These are phyloP conservation scores for Mesorhabditis spiculigera DNA, from an alignment of 2,888 invertebrate genomes.

Conservation along the genomic window DNA sequence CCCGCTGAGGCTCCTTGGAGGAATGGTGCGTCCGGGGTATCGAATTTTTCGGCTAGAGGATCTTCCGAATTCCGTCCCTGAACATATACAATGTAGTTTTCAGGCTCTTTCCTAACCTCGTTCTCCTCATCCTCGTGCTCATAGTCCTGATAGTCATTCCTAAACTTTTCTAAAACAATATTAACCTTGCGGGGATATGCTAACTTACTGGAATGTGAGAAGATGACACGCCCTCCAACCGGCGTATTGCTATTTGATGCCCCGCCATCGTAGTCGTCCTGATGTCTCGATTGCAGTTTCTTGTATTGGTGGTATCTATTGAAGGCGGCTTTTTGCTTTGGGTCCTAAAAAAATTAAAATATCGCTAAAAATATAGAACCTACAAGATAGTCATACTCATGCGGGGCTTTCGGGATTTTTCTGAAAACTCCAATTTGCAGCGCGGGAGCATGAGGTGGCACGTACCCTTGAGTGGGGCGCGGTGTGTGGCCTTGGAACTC, in stretches of 20 bases:
- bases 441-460: no score
- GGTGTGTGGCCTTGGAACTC: conserved; percentile 1
- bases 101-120: not conserved
- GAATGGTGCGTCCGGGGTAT: conserved; percentile 41
- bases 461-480: not conserved
- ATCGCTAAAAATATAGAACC: not conserved
- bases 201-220: not conserved
- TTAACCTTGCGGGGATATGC: not conserved
- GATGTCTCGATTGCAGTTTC: not conserved
- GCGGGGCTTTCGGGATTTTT: conserved; percentile 4
- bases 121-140: not conserved
- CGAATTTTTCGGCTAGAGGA: conserved; percentile 20
- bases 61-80: not conserved
- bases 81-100: not conserved
- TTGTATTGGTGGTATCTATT: not conserved
- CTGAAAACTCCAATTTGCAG: not conserved
- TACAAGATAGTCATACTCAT: conserved; percentile 5
- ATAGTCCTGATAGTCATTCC: not conserved
- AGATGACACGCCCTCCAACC: not conserved
- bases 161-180: not conserved
- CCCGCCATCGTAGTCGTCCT: not conserved
- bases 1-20: conserved; percentile 33
- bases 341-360: not conserved
- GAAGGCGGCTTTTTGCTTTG: not conserved
- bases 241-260: not conserved